Conservation (phyloP, 2,113 vertebrate genomes). For the Helogale parvula region DNA sequence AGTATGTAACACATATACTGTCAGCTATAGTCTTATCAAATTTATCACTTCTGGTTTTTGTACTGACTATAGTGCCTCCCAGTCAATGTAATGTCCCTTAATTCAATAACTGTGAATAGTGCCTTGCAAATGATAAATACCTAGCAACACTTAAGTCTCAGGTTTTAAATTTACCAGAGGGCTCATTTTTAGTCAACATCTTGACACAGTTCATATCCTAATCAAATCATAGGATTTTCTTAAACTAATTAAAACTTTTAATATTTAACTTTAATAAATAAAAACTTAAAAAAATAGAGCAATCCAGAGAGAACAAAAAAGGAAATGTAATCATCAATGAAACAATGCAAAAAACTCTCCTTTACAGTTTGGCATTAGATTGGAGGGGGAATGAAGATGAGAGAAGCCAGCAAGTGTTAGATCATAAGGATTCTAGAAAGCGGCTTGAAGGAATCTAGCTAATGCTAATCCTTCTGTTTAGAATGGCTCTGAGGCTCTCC, state of each 20-base stretch:
- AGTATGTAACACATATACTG: background rate
- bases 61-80: background rate
- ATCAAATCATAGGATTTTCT: background rate
- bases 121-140: background rate
- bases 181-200: background rate
- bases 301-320: background rate
- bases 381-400: background rate
- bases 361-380: background rate
- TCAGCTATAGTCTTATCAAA: conserved; percentile 42
- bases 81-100: background rate
- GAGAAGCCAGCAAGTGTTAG: background rate
- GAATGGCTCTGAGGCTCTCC: background rate
- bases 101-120: background rate
- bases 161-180: conserved; percentile 15
- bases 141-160: background rate
- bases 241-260: background rate
- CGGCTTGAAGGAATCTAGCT: background rate
- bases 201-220: background rate
- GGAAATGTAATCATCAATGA: background rate
- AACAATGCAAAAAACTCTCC: background rate
- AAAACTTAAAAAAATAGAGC: no score
- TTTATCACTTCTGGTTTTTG: conserved; percentile 17
- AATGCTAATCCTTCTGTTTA: background rate
- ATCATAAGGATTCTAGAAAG: background rate
- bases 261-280: background rate